A percentile compares a stretch with the other conserved stretches of the same genome.
These are phyloP conservation scores for Tuta absoluta DNA, from an alignment of 2,888 invertebrate species.

Conservation along the genomic window DNA sequence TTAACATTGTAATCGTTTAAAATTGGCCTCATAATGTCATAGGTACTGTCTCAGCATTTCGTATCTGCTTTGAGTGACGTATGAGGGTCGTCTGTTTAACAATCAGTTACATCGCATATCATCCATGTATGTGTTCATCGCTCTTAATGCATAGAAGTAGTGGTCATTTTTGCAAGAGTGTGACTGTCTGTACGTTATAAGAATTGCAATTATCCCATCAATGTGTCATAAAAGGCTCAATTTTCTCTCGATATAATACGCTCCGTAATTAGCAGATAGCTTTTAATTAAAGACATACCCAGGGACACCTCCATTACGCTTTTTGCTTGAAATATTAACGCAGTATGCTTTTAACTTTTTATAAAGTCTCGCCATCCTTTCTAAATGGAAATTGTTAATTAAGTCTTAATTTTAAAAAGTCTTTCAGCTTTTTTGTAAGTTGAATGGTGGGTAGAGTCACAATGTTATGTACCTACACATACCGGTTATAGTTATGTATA, in stretches of 20 bases:
- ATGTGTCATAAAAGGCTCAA: slow-evolving; percentile 37
- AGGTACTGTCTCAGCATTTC: neutral
- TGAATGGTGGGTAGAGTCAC: slow-evolving; percentile 12
- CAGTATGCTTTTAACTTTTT: slow-evolving; percentile 49
- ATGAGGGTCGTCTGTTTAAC: slow-evolving; percentile 11
- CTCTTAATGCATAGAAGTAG: slow-evolving; percentile 1
- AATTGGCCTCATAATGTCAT: slow-evolving; percentile 32
- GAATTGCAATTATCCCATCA: slow-evolving; percentile 40
- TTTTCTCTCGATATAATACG: slow-evolving; percentile 34
- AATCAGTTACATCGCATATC: neutral
- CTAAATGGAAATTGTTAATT: slow-evolving; percentile 49
- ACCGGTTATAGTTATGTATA: no score
- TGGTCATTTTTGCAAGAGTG: neutral
- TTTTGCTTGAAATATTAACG: slow-evolving; percentile 30
- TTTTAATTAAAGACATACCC: slow-evolving; percentile 49
- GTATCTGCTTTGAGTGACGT: slow-evolving; percentile 8
- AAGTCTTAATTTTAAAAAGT: slow-evolving; percentile 35
- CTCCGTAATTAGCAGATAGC: slow-evolving; percentile 42
- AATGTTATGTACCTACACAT: no score
- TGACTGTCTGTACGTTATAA: neutral
- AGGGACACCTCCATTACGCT: slow-evolving; percentile 45
- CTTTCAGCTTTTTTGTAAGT: slow-evolving; percentile 15
- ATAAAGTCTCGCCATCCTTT: slow-evolving; percentile 45
- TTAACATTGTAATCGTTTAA: slow-evolving; percentile 22
- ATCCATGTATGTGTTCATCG: neutral